Evolutionary conservation across 1,140 invertebrate genomes (phyloP).

Genomic region (Drosophila arizonae): DNA sequence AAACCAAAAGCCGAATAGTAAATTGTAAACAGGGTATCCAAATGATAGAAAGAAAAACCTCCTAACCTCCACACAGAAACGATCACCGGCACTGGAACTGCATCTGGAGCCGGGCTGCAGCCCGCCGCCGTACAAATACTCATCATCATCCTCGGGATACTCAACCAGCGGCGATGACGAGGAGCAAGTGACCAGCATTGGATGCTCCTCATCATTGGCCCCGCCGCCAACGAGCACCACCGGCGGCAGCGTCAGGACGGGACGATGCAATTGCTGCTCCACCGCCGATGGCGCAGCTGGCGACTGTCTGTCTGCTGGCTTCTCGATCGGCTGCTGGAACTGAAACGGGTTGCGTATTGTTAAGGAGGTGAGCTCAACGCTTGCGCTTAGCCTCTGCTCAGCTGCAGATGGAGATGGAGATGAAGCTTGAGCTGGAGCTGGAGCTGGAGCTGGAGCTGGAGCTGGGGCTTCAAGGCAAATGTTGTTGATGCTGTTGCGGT

Average conservation of each 20-base stretch:
- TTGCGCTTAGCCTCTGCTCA: constrained; percentile 32
- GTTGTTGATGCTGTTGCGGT: constrained; percentile 23
- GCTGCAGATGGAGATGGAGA: constrained; percentile 18
- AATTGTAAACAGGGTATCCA: constrained; percentile 51
- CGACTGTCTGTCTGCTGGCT: constrained; percentile 17
- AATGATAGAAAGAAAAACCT: constrained; percentile 60
- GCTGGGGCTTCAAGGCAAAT: neutral
- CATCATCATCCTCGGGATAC: constrained; percentile 89
- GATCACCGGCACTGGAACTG: constrained; percentile 76
- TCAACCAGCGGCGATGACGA: constrained; percentile 82
- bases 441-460: neutral
- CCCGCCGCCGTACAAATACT: constrained; percentile 51
- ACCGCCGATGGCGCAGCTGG: constrained; percentile 32
- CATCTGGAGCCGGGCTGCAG: constrained; percentile 54
- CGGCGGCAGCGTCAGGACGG: constrained; percentile 76
- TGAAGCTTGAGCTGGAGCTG: neutral
- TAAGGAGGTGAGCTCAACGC: constrained; percentile 27
- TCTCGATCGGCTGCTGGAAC: constrained; percentile 47
- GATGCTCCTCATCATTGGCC: constrained; percentile 61
- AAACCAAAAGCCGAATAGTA: constrained; percentile 49
- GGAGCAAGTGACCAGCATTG: constrained; percentile 23
- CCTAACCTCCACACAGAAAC: constrained; percentile 83
- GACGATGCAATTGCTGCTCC: constrained; percentile 79
- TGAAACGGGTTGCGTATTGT: constrained; percentile 63
- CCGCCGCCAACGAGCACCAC: constrained; percentile 75